Evolutionary conservation across 2,113 vertebrate species (phyloP), one percentile per base, ranked within the genome.

Genomic region (Patagioenas fasciata): DNA sequence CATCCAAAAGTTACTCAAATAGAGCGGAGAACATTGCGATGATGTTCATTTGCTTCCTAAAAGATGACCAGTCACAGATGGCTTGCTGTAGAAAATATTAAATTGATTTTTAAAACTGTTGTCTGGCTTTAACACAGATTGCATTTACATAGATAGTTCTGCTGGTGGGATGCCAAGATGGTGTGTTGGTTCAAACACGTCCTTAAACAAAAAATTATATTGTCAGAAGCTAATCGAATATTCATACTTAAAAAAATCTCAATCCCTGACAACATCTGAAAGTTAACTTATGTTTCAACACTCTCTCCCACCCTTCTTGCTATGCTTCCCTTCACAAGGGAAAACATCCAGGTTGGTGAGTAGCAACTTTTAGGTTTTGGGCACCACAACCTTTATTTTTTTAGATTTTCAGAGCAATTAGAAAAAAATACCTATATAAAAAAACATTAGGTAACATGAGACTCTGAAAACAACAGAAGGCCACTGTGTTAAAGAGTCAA

Each of bases 21-120:
- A 94, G 80, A 94, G 57, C 57, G 70, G 62, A 23, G 78, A 97
- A 89, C 0, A 0, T 84, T 92, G 86, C 95, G 91, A 24, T 38
- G 80, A 96, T 93, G 92, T 58, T 97, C 11, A 0, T 36, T 95
- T 91, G 77, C 88, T 96, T 96, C 96, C 91, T 91, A 97, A 97
- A 97, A 97, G 96, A 96, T 96, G 96, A 91, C 96, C 95, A 94
- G 95, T 87, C 96, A 95, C 96, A 96, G 96, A 97, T 96, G 96
- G 96, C 80, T 97, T 89, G 83, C 88, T 94, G 88, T 62, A 92
- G 92, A 73, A 97, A 96, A 96, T 96, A 97, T 62, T 93, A 94
- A 96, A 93, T 96, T 93, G 44, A 40, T 81, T 93, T 91, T 85
- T 84, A 16, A 29, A 93, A 96, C 80, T 51, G 93, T 95, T 94